phyloP scores from a whole-genome alignment of 2,797 vertebrate genomes.

The Kryptopterus vitreolus region DNA sequence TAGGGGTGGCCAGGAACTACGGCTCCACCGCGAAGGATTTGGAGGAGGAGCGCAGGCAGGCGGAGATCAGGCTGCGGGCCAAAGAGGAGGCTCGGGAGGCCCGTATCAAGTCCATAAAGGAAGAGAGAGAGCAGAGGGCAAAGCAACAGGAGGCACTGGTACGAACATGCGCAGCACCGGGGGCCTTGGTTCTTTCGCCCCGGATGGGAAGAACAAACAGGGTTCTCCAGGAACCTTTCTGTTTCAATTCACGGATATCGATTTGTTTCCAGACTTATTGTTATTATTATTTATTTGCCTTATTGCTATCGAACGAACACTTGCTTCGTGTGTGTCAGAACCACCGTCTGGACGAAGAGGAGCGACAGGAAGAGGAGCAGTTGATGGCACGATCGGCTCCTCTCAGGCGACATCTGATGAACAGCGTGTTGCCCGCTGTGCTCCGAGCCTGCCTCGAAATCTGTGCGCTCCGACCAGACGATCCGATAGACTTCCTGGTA shows the following conservation, averaged over 20 bases:
- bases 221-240: not conserved
- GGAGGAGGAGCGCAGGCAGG: conserved; percentile 68
- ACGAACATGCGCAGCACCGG: conserved; percentile 49
- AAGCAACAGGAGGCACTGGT: conserved; percentile 87
- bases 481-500: conserved; percentile 91
- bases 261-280: too few relatives aligned
- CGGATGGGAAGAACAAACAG: not conserved
- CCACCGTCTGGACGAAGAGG: conserved; percentile 71
- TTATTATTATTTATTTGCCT: too few relatives aligned
- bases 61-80: conserved; percentile 67
- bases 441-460: conserved; percentile 83
- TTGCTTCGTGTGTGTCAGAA: too few relatives aligned
- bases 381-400: conserved; percentile 62
- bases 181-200: not conserved
- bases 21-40: conserved; percentile 76
- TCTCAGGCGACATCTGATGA: conserved; percentile 83
- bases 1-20: conserved; percentile 84
- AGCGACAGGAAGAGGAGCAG: conserved; percentile 76
- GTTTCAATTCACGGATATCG: not conserved
- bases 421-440: conserved; percentile 85
- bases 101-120: conserved; percentile 68
- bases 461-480: conserved; percentile 77
- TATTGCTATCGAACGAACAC: too few relatives aligned
- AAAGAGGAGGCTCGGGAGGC: conserved; percentile 66
- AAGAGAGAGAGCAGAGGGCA: conserved; percentile 69